Base-by-base conservation (phyloP, 2,797 vertebrate species). In the Heteromormyrus szaboi region DNA sequence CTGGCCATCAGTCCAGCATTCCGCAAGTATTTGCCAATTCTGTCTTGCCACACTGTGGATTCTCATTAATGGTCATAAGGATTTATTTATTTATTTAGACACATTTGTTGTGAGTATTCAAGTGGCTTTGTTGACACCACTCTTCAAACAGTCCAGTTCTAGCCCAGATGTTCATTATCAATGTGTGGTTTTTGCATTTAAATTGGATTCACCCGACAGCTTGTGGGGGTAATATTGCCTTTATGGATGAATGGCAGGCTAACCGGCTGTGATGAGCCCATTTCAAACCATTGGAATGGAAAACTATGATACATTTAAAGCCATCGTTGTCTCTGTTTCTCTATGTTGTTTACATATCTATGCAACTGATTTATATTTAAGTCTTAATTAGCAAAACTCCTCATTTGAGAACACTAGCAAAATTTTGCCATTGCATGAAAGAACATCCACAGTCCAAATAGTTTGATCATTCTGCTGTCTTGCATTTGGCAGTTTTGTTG, bases 111-210 rank as follows among this genome's bases (percentile, higher is more conserved):
- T 50, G 50, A n/a, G 72, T n/a, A 44, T 84, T 84, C 22, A 84
- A 84, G 44, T 14, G n/a, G 3, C 19, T 84, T 41, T 54, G 85
- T 86, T 37, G 85, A 86, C 11, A 19, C 12, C 53, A 56, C 5
- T 54, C 62, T 87, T 68, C n/a, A 48, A 22, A 37, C 12, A 87
- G n/a, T 87, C 41, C 37, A 46, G 25, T 59, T 37, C 14, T 33
- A 54, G 50, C 53, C 51, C 85, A 86, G 85, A 86, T 56, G 85
- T 86, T 59, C 51, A 86, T 59, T 59, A 86, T 59, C 85, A 56
- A 22, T 33, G 53, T 86, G 25, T 7, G 53, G 85, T n/a, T 17
- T 86, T 54, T 86, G 53, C 85, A 86, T 86, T 86, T 86, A 54
- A 59, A 86, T 86, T 86, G 85, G 51, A 56, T 59, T 86, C 19